Evolutionary conservation across 2,888 invertebrate genomes (phyloP).

Genomic region (Chrysina gloriosa): DNA sequence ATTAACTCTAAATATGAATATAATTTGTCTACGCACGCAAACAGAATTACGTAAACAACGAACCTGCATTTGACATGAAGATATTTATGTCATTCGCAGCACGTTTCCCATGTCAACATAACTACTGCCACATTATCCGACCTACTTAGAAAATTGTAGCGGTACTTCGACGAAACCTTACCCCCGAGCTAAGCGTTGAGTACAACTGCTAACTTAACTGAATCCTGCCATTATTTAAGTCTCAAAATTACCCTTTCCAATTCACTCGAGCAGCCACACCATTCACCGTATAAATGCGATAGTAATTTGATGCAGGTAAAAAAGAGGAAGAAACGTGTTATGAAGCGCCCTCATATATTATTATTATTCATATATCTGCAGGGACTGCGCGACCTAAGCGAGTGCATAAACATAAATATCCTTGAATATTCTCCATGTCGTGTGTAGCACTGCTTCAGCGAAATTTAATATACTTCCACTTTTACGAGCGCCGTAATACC

Average conservation of each 20-base stretch:
- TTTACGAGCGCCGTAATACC: slow-evolving; percentile 30
- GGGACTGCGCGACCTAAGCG: neutral
- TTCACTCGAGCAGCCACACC: too few relatives aligned
- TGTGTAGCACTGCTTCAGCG: neutral
- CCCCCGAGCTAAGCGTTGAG: too few relatives aligned
- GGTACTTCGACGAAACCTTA: neutral
- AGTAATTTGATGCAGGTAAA: too few relatives aligned
- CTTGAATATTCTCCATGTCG: neutral
- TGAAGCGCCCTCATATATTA: neutral
- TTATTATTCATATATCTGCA: too few relatives aligned
- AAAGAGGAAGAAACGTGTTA: neutral
- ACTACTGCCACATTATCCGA: neutral
- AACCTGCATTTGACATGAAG: slow-evolving; percentile 14
- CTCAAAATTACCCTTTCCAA: too few relatives aligned
- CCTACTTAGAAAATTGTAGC: slow-evolving; percentile 12
- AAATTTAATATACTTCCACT: slow-evolving; percentile 35
- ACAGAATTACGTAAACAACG: slow-evolving; percentile 27
- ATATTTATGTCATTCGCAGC: slow-evolving; percentile 28
- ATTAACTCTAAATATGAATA: slow-evolving; percentile 7
- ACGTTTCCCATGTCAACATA: slow-evolving; percentile 3
- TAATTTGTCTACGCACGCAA: neutral
- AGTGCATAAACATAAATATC: slow-evolving; percentile 3
- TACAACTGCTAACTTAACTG: neutral
- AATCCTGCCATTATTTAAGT: too few relatives aligned
- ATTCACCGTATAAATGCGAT: too few relatives aligned